Percentiles rank a stretch among this genome's conserved stretches.
phyloP scores from a whole-genome alignment of 1,140 invertebrate species.

The Sarcophaga bullata region DNA sequence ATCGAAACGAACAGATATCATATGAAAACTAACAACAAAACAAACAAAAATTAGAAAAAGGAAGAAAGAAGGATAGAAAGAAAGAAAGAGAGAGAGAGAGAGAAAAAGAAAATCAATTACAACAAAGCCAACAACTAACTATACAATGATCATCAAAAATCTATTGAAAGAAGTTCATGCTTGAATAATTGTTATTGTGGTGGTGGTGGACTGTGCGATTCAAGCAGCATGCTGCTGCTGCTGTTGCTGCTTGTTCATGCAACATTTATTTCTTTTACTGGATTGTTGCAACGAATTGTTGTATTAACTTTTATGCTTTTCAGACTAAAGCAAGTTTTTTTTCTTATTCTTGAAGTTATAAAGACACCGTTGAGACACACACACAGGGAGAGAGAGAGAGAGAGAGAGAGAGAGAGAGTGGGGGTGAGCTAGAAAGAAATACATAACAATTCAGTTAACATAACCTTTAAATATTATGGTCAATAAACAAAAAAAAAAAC shows the following conservation, averaged over 20 bases:
- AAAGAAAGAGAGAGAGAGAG: neutral
- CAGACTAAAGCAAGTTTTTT: neutral
- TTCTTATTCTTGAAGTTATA: neutral
- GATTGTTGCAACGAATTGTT: neutral
- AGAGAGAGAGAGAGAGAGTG: neutral
- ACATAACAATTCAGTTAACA: constrained; percentile 7
- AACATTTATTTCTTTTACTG: neutral
- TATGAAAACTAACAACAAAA: neutral
- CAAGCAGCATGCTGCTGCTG: neutral
- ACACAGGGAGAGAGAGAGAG: neutral
- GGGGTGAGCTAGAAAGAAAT: too few species aligned
- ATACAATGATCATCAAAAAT: constrained; percentile 13
- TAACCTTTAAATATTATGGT: constrained; percentile 30
- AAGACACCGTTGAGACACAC: neutral
- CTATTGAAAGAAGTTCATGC: neutral
- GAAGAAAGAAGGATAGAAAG: neutral
- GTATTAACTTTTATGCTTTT: constrained; percentile 6
- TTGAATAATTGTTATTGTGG: neutral
- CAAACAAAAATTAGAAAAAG: neutral
- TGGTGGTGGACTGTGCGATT: too few species aligned
- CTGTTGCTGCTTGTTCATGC: neutral
- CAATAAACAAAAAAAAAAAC: constrained; percentile 8
- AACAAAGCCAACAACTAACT: constrained; percentile 21
- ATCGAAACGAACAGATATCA: neutral
- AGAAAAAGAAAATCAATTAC: neutral